These are phyloP conservation scores for Spheniscus mendiculus DNA, from an alignment of 2,113 vertebrate species.

Conservation along the genomic window DNA sequence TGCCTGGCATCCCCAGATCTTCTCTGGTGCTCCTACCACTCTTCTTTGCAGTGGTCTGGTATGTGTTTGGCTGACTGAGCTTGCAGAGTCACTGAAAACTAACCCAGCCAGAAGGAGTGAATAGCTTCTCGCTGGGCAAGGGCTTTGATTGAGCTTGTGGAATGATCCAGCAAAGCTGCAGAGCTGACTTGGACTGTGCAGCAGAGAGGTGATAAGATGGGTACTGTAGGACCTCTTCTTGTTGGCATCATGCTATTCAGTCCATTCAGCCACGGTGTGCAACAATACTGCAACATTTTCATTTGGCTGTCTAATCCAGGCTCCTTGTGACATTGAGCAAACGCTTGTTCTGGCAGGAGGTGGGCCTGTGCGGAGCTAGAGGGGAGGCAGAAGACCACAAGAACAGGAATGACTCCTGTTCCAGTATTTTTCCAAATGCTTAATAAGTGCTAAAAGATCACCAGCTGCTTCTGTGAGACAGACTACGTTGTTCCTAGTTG, in stretches of 20 bases:
- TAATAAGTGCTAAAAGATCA: background rate
- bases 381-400: background rate
- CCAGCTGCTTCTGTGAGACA: background rate
- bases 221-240: background rate
- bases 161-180: background rate
- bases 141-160: background rate
- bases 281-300: rapidly evolving
- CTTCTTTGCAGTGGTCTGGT: background rate
- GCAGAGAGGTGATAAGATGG: background rate
- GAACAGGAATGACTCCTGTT: background rate
- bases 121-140: background rate
- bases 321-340: background rate
- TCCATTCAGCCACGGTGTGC: background rate
- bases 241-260: background rate
- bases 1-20: background rate
- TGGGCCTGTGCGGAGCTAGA: background rate
- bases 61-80: background rate
- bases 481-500: background rate
- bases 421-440: background rate
- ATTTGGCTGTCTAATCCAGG: background rate
- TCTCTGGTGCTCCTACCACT: background rate
- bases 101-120: background rate
- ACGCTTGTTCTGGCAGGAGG: background rate
- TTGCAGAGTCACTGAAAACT: background rate
- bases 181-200: background rate